phyloP scores from a whole-genome alignment of 2,888 invertebrate genomes.

The Diabrotica balteata region DNA sequence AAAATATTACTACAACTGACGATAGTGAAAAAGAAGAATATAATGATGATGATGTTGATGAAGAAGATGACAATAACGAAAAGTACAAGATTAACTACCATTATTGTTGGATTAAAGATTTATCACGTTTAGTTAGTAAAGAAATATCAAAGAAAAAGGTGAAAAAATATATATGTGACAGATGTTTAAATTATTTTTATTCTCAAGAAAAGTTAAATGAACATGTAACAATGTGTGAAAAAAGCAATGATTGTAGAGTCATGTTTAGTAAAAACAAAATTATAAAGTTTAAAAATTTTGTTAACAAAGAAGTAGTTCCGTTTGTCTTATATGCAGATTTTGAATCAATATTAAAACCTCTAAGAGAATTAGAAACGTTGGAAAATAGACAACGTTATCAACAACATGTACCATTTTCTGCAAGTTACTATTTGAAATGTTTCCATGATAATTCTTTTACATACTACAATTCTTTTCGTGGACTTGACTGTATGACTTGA shows the following conservation, averaged over 20 bases:
- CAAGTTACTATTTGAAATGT: constrained; percentile 44
- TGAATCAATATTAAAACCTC: too few species aligned
- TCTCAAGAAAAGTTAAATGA: not conserved
- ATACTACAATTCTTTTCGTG: too few species aligned
- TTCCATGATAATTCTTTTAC: constrained; percentile 37
- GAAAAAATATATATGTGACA: not conserved
- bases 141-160: not conserved
- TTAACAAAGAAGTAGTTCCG: constrained; percentile 1
- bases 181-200: not conserved
- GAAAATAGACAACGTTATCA: not conserved
- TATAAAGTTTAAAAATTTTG: not conserved
- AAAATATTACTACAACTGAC: too few species aligned
- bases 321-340: too few species aligned
- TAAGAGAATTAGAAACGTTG: too few species aligned
- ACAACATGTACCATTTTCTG: constrained; percentile 32
- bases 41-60: too few species aligned
- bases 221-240: not conserved
- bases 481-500: too few species aligned
- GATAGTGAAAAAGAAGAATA: too few species aligned
- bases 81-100: constrained; percentile 1
- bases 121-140: not conserved
- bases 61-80: not conserved
- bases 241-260: not conserved
- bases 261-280: not conserved
- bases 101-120: not conserved